phyloP scores from a whole-genome alignment of 2,113 vertebrate species.

The Actenoides lindsayi region DNA sequence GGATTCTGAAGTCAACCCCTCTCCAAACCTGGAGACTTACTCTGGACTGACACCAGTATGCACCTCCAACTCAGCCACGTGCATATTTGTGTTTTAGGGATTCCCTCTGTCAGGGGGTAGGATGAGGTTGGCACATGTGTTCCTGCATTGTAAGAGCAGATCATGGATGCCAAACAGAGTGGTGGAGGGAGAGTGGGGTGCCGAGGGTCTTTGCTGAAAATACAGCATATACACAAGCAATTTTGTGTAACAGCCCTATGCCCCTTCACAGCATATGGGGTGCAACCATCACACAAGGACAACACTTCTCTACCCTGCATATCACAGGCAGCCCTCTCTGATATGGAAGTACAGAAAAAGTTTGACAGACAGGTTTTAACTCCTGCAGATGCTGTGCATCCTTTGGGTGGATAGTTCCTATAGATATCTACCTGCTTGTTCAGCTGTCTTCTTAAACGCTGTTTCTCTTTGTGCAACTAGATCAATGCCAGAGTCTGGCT shows the following conservation, averaged over 20 bases:
- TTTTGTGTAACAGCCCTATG: neutral
- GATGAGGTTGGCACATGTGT: neutral
- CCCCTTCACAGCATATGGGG: neutral
- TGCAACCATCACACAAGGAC: neutral
- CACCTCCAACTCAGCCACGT: neutral
- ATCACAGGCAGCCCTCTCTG: neutral
- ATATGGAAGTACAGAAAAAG: neutral
- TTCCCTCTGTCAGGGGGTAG: neutral
- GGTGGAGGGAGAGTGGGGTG: neutral
- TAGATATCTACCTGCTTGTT: neutral
- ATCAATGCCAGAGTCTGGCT: neutral
- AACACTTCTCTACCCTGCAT: neutral
- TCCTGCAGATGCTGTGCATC: neutral
- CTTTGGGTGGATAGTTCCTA: neutral
- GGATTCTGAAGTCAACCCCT: neutral
- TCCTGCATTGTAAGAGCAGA: neutral
- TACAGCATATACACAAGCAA: neutral
- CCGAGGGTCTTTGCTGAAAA: neutral
- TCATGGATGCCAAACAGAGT: neutral
- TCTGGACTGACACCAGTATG: rapidly evolving
- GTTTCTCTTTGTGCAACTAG: neutral
- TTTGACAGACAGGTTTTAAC: neutral
- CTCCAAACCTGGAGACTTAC: rapidly evolving
- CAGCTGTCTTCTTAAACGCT: neutral
- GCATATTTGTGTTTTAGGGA: neutral